phyloP scores from a whole-genome alignment of 2,113 vertebrate species.

The Serilophus lunatus region DNA sequence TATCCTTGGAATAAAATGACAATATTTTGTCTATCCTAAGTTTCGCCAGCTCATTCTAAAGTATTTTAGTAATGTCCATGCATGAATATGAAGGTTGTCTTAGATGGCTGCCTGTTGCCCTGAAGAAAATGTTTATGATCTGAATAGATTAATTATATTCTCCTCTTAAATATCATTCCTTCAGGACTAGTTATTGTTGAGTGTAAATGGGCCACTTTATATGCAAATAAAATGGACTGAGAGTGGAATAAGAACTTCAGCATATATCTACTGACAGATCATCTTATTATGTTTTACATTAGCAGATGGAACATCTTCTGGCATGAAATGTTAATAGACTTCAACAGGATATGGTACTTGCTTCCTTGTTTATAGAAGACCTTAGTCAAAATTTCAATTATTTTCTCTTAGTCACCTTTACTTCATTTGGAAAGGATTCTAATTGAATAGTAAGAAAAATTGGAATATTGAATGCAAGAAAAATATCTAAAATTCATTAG shows the following conservation, averaged over 20 bases:
- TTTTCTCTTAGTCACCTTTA: conserved; percentile 6
- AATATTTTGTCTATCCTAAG: conserved; percentile 15
- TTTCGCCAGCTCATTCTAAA: conserved; percentile 52
- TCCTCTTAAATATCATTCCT: conserved; percentile 74
- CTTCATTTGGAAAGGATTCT: conserved; percentile 7
- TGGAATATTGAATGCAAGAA: not conserved
- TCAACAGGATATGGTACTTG: conserved; percentile 30
- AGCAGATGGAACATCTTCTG: conserved; percentile 49
- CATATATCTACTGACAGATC: conserved; percentile 70
- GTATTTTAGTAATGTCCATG: conserved; percentile 35
- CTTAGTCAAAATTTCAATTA: conserved; percentile 8
- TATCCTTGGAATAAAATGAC: conserved; percentile 43
- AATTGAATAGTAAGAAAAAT: not conserved
- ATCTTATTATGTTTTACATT: conserved; percentile 69
- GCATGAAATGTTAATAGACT: conserved; percentile 62
- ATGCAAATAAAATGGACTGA: conserved; percentile 75
- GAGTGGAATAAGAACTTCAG: conserved; percentile 70
- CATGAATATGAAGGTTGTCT: conserved; percentile 67
- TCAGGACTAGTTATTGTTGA: conserved; percentile 73
- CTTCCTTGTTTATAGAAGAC: conserved; percentile 38
- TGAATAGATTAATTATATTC: conserved; percentile 70
- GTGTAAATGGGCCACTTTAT: conserved; percentile 75
- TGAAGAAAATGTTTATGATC: conserved; percentile 76
- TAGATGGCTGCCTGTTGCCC: conserved; percentile 65
- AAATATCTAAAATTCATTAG: not conserved